Base-by-base conservation (phyloP, 2,113 vertebrate species). In the Tretioscincus oriximinensis region DNA sequence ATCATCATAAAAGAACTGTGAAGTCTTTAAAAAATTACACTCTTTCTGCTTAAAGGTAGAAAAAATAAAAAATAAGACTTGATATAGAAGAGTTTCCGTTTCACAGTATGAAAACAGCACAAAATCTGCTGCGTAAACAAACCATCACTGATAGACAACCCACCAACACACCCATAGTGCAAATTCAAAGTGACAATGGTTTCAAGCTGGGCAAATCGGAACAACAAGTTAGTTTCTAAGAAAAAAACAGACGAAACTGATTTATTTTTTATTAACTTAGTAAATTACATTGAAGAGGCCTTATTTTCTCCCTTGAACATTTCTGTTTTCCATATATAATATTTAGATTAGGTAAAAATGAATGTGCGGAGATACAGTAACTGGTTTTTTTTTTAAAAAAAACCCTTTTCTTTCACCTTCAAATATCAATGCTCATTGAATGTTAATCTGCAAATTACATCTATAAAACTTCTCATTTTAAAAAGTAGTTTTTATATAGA, bases 231-330 rank as follows among this genome's bases (percentile, higher is more conserved):
- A 81, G 24, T 76, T 76, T 84, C 67, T 54, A 22, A 22, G 35
- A 5, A 11, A 64, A 63, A 73, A 41, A 77, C 73, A 82, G 58
- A 22, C 45, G 61, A 86, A 80, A 77, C 1, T 5, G 16, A 64
- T 88, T 90, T n/a, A 51, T 71, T 78, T 76, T 29, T 85, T 75
- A 70, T 73, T 87, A 78, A 49, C 31, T 73, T 68, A 84, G 73
- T 71, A 67, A 22, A 71, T 82, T 83, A 70, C 26, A 0, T 83
- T 21, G 81, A 80, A 78, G 24, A 26, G 9, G 67, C 41, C 65
- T 60, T 9, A 70, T 41, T 58, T 68, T 70, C 47, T 65, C 61
- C 21, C 45, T 86, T 69, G 51, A 73, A 66, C 2, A 24, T 22
- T 4, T 82, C 65, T 29, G 7, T 86, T 86, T 72, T 24, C 20